Conservation (phyloP, 2,797 vertebrate genomes). For the Coregonus ussuriensis region DNA sequence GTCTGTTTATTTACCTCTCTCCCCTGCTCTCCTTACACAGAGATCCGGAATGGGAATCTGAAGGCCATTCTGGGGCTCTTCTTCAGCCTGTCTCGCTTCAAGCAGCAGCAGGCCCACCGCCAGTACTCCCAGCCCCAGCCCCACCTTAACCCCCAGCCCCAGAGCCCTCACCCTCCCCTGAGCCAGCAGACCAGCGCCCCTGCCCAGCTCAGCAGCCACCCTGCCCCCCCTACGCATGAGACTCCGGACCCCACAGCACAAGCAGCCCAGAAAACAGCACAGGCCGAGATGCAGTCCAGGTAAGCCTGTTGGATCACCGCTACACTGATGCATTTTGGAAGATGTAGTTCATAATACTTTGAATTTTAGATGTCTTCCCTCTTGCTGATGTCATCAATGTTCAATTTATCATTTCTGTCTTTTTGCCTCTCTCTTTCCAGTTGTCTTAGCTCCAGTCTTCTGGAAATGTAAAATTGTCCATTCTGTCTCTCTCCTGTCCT, state of each 20-base stretch:
- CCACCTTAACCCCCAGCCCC: slow-evolving; percentile 61
- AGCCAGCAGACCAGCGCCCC: slow-evolving; percentile 75
- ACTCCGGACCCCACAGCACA: slow-evolving; percentile 70
- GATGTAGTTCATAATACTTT: not conserved
- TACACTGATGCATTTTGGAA: not conserved
- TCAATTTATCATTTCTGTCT: slow-evolving; percentile 40
- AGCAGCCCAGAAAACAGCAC: slow-evolving; percentile 82
- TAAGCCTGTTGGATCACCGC: slow-evolving; percentile 53
- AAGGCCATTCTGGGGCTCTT: slow-evolving; percentile 98
- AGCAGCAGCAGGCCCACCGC: slow-evolving; percentile 89
- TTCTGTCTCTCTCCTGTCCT: slow-evolving; percentile 53
- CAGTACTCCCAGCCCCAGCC: slow-evolving; percentile 78
- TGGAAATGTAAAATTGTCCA: slow-evolving; percentile 40
- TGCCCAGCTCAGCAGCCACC: slow-evolving; percentile 72
- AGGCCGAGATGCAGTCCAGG: slow-evolving; percentile 99
- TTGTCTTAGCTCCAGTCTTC: slow-evolving; percentile 34
- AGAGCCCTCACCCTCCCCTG: slow-evolving; percentile 72
- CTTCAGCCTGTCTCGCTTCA: slow-evolving; percentile 97
- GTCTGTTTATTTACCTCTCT: slow-evolving; percentile 1
- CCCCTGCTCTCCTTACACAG: slow-evolving; percentile 69
- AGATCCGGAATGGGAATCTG: slow-evolving; percentile 97
- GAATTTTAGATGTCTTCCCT: not conserved
- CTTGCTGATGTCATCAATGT: not conserved
- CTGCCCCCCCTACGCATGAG: slow-evolving; percentile 71
- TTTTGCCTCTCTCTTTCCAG: slow-evolving; percentile 28